Conservation (phyloP, 2,797 vertebrate species). For the Melanotaenia pygmaea region DNA sequence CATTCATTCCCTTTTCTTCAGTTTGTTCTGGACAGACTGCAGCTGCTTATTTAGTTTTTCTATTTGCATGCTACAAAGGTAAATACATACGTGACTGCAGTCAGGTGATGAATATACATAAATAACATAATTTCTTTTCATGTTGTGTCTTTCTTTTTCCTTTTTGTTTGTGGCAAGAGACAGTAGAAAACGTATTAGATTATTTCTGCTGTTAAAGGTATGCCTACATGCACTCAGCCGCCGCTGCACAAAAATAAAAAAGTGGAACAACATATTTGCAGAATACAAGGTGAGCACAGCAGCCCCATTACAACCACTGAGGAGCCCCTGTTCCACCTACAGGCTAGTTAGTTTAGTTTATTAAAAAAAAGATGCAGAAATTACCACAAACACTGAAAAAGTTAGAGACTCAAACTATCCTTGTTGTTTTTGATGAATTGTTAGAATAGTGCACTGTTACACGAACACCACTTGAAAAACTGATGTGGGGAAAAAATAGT, state of each 20-base stretch:
- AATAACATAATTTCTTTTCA: neutral
- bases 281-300: neutral
- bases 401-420: too few species aligned
- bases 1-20: constrained; percentile 50
- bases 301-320: neutral
- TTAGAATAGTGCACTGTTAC: too few species aligned
- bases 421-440: too few species aligned
- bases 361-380: neutral
- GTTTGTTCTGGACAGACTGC: constrained; percentile 38
- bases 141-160: neutral
- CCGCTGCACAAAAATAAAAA: neutral
- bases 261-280: neutral
- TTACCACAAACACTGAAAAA: neutral
- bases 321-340: neutral
- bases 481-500: too few species aligned
- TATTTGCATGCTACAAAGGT: constrained; percentile 51
- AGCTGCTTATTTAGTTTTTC: constrained; percentile 45
- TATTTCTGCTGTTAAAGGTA: neutral
- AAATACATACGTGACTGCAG: neutral
- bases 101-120: neutral
- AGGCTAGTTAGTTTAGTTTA: too few species aligned
- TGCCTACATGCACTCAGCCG: neutral
- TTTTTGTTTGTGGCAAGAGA: constrained; percentile 11
- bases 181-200: neutral
- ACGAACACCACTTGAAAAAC: too few species aligned